Conservation (phyloP, 2,113 vertebrate species). For the Rhabdomys dilectus region DNA sequence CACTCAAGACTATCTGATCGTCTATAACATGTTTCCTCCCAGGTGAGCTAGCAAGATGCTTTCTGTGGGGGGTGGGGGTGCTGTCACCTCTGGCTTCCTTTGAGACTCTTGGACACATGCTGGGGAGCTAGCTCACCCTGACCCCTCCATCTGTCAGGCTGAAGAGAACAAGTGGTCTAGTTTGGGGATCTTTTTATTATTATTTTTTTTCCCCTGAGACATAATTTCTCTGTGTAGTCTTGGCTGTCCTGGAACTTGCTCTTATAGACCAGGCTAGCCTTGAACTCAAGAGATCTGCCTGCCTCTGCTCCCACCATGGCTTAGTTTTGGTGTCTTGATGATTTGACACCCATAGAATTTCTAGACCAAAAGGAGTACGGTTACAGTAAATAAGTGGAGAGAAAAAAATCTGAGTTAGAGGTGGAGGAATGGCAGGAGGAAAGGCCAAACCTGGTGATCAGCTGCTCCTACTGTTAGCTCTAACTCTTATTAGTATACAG, state of each 20-base stretch:
- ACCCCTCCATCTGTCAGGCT: background rate
- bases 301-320: background rate
- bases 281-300: background rate
- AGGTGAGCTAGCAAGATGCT: background rate
- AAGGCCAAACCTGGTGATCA: background rate
- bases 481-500: too few relatives aligned
- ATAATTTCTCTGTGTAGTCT: background rate
- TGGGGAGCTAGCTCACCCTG: background rate
- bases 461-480: background rate
- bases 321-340: background rate
- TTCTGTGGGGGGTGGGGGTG: background rate
- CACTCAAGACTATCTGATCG: background rate
- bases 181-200: background rate
- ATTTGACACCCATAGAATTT: background rate
- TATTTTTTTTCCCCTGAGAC: background rate
- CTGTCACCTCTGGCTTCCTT: background rate
- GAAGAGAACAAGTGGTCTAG: background rate
- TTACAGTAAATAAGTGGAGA: background rate
- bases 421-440: background rate
- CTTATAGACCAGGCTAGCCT: background rate
- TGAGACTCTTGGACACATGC: background rate
- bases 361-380: background rate
- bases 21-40: background rate
- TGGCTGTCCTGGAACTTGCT: background rate
- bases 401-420: background rate